Evolutionary conservation across 2,797 vertebrate species (phyloP), one percentile per base, ranked within the genome.

Genomic region (Chelmon rostratus): DNA sequence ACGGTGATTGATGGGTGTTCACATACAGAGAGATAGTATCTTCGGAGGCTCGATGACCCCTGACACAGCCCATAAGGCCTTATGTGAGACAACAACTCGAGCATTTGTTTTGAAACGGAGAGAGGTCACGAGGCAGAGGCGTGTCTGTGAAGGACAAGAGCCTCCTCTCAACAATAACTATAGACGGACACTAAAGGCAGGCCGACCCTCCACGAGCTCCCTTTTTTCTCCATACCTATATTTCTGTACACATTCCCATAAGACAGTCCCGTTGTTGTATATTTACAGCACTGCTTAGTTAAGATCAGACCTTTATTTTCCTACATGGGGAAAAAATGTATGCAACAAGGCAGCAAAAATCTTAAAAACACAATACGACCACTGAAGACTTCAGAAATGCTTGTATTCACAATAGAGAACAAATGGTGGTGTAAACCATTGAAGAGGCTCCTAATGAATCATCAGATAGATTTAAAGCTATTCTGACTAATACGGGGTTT

Each of bases 1-100:
- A 13, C 44, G n/a, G 59, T 89, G 89, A 92, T 84, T 46, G 81
- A 92, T 92, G 74, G 68, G 73, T 68, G 70, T 54, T 84, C 70
- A 37, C 73, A 62, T 73, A 58, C 33, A 47, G 50, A 76, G 73
- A 83, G 88, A 92, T 88, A 50, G 82, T 75, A 86, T 85, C 86
- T 89, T 80, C 50, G 57, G 73, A 86, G 78, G 59, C 65, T 50
- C 28, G 38, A 23, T 66, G 85, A 82, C 86, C 86, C 63, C 57
- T 84, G 85, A 86, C 75, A 83, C 56, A 13, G 46, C 12, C 73
- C 62, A 72, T 68, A 63, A 76, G 62, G 66, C 18, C 15, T 58
- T 33, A 71, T 18, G 58, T 68, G 59, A 65, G 72, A 80, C 44
- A 53, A 68, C 68, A 76, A 61, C 76, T 76, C 71, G 23, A 67